Conservation (phyloP, 2,113 vertebrate species). For the Donacobius atricapilla region DNA sequence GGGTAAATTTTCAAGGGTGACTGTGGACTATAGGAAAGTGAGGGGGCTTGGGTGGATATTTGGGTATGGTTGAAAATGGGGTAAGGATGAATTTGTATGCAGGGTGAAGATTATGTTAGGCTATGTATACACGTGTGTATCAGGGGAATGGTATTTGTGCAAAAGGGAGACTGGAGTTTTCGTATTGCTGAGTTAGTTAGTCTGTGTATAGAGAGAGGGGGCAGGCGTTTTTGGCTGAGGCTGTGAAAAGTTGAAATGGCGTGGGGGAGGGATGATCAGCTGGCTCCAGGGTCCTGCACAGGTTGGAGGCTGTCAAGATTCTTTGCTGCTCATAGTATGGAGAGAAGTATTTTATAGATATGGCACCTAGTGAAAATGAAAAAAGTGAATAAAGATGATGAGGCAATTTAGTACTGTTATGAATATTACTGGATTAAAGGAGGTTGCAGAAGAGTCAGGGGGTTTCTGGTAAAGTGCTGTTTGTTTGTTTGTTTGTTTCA, state of each 20-base stretch:
- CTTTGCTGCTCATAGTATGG: background rate
- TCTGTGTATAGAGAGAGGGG: background rate
- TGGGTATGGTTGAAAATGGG: background rate
- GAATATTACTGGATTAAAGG: background rate
- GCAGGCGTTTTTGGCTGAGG: background rate
- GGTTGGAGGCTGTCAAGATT: background rate
- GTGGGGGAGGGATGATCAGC: background rate
- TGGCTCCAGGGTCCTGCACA: background rate
- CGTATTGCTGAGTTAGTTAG: slow-evolving; percentile 14
- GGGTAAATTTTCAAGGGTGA: background rate
- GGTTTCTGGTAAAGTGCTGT: background rate
- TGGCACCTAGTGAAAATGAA: background rate
- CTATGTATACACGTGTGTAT: background rate
- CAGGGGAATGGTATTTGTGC: slow-evolving; percentile 29
- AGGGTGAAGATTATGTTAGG: background rate
- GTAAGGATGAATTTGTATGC: background rate
- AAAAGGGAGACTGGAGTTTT: slow-evolving; percentile 39
- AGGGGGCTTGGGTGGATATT: background rate
- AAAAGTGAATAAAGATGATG: background rate
- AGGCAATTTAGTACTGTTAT: background rate
- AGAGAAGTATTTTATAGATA: background rate
- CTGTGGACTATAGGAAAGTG: background rate
- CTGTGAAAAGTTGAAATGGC: background rate
- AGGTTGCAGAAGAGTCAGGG: background rate
- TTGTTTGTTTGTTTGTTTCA: background rate